Percentiles rank a stretch among this genome's conserved stretches.
Evolutionary conservation across 2,797 vertebrate genomes (phyloP).

Genomic region (Dicrostonyx torquatus): DNA sequence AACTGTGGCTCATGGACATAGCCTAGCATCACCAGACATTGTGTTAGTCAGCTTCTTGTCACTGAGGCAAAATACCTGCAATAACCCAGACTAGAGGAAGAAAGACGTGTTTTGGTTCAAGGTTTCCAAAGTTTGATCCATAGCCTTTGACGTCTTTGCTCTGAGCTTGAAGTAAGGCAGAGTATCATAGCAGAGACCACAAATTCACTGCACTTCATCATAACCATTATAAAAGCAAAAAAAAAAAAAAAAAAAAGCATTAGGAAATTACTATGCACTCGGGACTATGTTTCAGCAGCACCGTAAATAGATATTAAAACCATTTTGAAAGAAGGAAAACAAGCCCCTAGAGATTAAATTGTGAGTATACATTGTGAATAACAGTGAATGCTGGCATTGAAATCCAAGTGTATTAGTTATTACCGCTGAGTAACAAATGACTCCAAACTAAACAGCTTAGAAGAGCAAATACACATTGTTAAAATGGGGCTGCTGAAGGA

Average conservation of each 20-base stretch:
- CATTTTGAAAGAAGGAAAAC: background rate
- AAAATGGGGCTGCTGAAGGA: background rate
- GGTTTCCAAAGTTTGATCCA: background rate
- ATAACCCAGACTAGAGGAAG: background rate
- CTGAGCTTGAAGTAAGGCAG: background rate
- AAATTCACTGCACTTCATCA: background rate
- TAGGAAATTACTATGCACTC: background rate
- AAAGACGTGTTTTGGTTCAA: background rate
- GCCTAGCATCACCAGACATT: background rate
- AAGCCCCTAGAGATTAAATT: background rate
- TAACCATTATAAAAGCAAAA: background rate
- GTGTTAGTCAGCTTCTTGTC: background rate
- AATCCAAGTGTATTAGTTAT: background rate
- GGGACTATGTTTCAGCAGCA: background rate
- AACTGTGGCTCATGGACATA: background rate
- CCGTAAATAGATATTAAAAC: background rate
- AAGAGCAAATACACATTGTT: background rate
- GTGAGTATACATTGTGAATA: background rate
- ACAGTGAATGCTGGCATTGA: background rate
- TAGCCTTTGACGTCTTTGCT: background rate
- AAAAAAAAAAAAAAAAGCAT: background rate
- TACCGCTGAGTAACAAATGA: background rate
- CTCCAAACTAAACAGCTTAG: background rate
- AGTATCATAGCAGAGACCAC: background rate
- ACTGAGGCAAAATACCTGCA: background rate